These are phyloP conservation scores for Ptiloglossa arizonensis DNA, from an alignment of 1,140 invertebrate genomes.

Conservation along the genomic window DNA sequence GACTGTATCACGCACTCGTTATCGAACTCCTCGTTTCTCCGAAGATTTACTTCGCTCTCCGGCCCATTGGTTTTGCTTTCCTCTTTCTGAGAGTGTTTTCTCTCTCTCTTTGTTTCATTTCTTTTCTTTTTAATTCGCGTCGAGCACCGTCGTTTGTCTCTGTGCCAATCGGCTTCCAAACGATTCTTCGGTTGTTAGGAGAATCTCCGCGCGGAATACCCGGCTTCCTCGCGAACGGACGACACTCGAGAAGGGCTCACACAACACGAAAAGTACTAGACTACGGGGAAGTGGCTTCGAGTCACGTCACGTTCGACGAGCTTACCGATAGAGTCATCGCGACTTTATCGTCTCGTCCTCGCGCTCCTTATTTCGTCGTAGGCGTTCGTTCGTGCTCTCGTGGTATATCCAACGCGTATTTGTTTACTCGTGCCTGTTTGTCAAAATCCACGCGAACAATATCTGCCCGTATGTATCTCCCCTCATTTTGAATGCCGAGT, in stretches of 20 bases:
- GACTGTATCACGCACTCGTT: constrained; percentile 46
- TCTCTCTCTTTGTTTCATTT: too few relatives aligned
- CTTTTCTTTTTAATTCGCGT: background rate
- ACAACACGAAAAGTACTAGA: constrained; percentile 16
- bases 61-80: background rate
- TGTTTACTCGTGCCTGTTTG: constrained; percentile 5
- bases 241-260: background rate
- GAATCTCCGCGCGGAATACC: too few relatives aligned
- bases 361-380: constrained; percentile 39
- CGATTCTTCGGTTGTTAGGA: too few relatives aligned
- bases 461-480: background rate
- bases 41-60: constrained; percentile 35
- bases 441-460: background rate
- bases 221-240: background rate
- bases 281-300: background rate
- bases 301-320: constrained; percentile 57
- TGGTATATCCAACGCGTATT: constrained; percentile 29
- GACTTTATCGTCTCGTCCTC: constrained; percentile 35
- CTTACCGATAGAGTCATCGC: too few relatives aligned
- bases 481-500: background rate
- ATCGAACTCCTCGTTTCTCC: constrained; percentile 19
- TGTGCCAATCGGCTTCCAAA: too few relatives aligned
- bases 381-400: too few relatives aligned
- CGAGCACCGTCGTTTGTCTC: too few relatives aligned
- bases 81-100: too few relatives aligned